A percentile compares a stretch with the other conserved stretches of the same genome.
These are phyloP conservation scores for Gymnarchus niloticus DNA, from an alignment of 2,113 vertebrate species.

Conservation along the genomic window DNA sequence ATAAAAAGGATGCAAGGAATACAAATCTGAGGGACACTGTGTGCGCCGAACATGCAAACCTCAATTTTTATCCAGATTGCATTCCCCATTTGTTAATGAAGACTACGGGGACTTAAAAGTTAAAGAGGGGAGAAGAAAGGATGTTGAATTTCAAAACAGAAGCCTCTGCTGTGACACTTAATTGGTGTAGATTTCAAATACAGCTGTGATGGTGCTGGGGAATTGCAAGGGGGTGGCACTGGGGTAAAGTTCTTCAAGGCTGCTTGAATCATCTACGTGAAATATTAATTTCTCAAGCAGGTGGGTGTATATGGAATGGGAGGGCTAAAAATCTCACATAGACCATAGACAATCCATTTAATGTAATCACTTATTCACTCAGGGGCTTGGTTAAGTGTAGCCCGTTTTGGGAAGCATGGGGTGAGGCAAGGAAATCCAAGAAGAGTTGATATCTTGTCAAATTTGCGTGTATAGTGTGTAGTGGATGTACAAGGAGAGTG, in stretches of 20 bases:
- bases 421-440: not conserved
- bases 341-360: not conserved
- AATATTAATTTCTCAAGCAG: conserved; percentile 24
- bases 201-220: conserved; percentile 10
- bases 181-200: conserved; percentile 42
- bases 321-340: not conserved
- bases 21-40: not conserved
- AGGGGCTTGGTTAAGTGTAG: not conserved
- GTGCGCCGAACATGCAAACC: conserved; percentile 1
- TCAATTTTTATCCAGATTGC: conserved; percentile 37
- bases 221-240: not conserved
- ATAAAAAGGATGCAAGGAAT: not conserved
- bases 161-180: conserved; percentile 30
- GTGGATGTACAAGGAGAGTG: not conserved
- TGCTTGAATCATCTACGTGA: conserved; percentile 13
- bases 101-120: conserved; percentile 36
- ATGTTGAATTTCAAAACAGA: conserved; percentile 33
- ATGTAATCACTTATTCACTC: not conserved
- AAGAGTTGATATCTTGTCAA: too few species aligned
- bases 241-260: conserved; percentile 28
- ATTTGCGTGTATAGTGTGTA: not conserved
- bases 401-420: not conserved
- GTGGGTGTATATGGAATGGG: not conserved
- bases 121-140: conserved; percentile 34
- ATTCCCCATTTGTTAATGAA: conserved; percentile 42